Evolutionary conservation across 1,140 invertebrate species (phyloP).

Genomic region (Brachionus koreanus): DNA sequence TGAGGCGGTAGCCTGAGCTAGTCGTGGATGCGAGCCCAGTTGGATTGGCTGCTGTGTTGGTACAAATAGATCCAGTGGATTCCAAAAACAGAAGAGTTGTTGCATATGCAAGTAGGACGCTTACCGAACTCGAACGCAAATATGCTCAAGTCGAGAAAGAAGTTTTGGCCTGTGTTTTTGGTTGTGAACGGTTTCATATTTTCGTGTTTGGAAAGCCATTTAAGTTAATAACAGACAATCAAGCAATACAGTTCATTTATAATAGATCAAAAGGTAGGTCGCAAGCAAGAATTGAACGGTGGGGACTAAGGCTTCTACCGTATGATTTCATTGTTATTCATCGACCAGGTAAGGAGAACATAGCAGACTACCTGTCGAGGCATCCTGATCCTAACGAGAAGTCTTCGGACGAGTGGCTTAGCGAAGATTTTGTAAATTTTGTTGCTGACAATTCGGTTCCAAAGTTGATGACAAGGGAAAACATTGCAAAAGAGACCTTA

Average conservation of each 20-base stretch:
- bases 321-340: background rate
- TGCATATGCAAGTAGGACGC: constrained; percentile 48
- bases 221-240: background rate
- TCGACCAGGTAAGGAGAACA: background rate
- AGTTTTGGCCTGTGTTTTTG: constrained; percentile 34
- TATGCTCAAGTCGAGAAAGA: constrained; percentile 52
- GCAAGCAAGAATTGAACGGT: background rate
- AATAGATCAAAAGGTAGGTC: background rate
- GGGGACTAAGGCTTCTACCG: background rate
- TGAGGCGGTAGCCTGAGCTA: background rate
- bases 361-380: background rate
- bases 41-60: background rate
- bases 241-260: background rate
- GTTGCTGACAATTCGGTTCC: background rate
- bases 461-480: background rate
- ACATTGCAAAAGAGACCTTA: background rate
- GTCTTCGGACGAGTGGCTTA: background rate
- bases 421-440: background rate
- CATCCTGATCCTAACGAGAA: background rate
- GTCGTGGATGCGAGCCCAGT: background rate
- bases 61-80: background rate
- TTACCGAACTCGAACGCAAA: constrained; percentile 47
- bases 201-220: constrained; percentile 15
- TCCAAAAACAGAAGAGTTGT: background rate
- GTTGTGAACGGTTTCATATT: background rate